Conservation (phyloP, 1,140 invertebrate genomes). For the Nephila pilipes region DNA sequence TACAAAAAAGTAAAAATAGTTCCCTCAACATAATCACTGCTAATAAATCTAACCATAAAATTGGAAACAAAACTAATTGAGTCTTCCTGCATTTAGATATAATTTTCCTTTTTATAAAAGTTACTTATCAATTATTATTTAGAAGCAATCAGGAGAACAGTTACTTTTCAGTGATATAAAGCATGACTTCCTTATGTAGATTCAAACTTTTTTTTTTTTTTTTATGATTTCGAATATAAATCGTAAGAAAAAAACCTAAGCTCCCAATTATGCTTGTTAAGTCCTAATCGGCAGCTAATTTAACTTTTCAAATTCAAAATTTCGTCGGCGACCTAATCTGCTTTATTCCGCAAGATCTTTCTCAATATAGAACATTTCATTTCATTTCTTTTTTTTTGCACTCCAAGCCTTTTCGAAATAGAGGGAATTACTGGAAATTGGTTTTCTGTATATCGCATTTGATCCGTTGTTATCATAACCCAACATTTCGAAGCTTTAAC, state of each 20-base stretch:
- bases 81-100: too few relatives aligned
- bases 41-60: too few relatives aligned
- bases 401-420: not conserved
- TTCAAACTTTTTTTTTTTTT: too few relatives aligned
- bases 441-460: not conserved
- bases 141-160: too few relatives aligned
- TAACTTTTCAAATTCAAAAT: not conserved
- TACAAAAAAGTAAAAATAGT: too few relatives aligned
- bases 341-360: not conserved
- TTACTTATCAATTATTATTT: too few relatives aligned
- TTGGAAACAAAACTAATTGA: too few relatives aligned
- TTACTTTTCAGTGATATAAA: too few relatives aligned
- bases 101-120: too few relatives aligned
- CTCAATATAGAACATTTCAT: not conserved
- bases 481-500: not conserved
- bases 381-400: not conserved
- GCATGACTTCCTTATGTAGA: too few relatives aligned
- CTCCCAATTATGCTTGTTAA: too few relatives aligned
- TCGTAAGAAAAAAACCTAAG: not conserved
- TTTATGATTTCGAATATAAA: not conserved
- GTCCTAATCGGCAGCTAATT: not conserved
- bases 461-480: not conserved
- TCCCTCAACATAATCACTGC: too few relatives aligned
- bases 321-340: not conserved
- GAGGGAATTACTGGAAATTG: not conserved